A percentile compares a stretch with the other conserved stretches of the same genome.
These are phyloP conservation scores for Psilanteris sp. DNA, from an alignment of 1,140 invertebrate species.

Conservation along the genomic window DNA sequence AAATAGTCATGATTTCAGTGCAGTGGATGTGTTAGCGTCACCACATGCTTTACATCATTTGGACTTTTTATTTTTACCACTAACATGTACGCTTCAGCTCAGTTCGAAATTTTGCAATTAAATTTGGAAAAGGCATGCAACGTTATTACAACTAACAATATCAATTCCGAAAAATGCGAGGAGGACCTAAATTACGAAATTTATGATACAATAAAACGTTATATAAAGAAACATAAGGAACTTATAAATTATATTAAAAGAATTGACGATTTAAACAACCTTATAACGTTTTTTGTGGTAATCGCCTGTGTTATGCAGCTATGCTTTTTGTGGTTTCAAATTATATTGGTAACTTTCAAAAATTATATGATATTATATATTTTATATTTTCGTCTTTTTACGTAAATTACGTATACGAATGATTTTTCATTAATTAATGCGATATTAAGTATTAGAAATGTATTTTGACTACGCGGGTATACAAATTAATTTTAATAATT, in stretches of 20 bases:
- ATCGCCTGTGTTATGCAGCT: conserved; percentile 17
- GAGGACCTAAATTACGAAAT: background rate
- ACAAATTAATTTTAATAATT: no score
- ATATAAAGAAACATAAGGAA: conserved; percentile 13
- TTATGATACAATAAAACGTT: conserved; percentile 1
- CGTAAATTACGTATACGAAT: no score
- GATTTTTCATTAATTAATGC: no score
- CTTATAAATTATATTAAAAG: conserved; percentile 19
- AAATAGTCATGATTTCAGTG: no score
- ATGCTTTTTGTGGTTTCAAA: conserved; percentile 26
- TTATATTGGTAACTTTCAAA: conserved; percentile 15
- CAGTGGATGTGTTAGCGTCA: conserved; percentile 5
- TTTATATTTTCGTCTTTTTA: no score
- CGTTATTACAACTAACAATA: background rate
- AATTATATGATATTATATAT: background rate
- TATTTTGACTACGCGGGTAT: no score
- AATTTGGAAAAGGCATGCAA: conserved; percentile 27
- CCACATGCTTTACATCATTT: conserved; percentile 20
- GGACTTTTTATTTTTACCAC: conserved; percentile 37
- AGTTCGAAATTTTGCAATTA: conserved; percentile 53
- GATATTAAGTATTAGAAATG: no score
- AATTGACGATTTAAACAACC: conserved; percentile 13
- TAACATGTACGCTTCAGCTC: conserved; percentile 43
- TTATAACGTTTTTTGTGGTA: conserved; percentile 8
- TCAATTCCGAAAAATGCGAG: background rate